These are phyloP conservation scores for Gymnocheta viridis DNA, from an alignment of 2,888 invertebrate species.

Conservation along the genomic window DNA sequence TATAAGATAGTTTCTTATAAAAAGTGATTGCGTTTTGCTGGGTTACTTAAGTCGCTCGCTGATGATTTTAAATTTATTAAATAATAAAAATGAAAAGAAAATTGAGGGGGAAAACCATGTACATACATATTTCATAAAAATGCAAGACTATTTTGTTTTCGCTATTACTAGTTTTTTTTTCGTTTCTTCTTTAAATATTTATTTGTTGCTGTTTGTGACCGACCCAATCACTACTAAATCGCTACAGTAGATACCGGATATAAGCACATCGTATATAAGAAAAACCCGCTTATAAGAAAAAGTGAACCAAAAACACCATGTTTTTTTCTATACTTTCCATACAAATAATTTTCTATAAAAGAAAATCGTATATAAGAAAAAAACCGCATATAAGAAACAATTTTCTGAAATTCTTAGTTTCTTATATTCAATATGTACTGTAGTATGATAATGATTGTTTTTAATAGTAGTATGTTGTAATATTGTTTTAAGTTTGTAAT, in stretches of 20 bases:
- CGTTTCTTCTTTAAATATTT: slow-evolving; percentile 18
- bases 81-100: slow-evolving; percentile 34
- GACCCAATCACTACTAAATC: slow-evolving; percentile 69
- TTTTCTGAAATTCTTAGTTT: no score
- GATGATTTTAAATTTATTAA: slow-evolving; percentile 47
- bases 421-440: no score
- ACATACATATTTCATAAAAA: slow-evolving; percentile 58
- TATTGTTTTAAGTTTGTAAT: slow-evolving; percentile 52
- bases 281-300: no score
- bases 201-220: slow-evolving; percentile 44
- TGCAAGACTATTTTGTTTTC: slow-evolving; percentile 43
- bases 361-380: no score
- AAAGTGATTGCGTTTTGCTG: slow-evolving; percentile 51
- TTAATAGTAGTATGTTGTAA: slow-evolving; percentile 36
- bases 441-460: slow-evolving; percentile 63
- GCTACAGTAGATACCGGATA: no score
- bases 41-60: slow-evolving; percentile 5
- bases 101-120: slow-evolving; percentile 35
- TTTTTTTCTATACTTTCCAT: no score
- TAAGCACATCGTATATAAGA: no score
- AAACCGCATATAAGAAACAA: no score
- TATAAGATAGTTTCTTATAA: slow-evolving; percentile 15
- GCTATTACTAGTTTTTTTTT: neutral
- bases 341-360: no score
- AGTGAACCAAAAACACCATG: no score